Evolutionary conservation across 2,797 vertebrate species (phyloP).

Genomic region (Bovichtus variegatus): DNA sequence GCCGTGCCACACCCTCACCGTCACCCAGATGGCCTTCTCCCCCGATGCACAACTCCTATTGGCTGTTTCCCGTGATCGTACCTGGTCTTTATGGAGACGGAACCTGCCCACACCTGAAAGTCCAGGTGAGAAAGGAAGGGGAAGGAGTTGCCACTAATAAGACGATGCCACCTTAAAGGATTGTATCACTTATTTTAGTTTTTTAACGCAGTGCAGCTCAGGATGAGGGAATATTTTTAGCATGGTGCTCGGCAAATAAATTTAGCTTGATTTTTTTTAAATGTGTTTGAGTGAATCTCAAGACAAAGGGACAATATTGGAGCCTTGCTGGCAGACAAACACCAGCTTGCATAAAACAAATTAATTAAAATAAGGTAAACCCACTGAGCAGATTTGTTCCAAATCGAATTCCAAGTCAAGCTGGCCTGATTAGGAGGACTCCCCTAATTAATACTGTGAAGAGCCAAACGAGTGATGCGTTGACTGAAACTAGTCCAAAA

Average conservation of each 20-base stretch:
- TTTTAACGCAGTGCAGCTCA: neutral
- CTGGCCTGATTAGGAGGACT: conserved; percentile 58
- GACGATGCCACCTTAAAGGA: neutral
- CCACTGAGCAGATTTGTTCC: conserved; percentile 56
- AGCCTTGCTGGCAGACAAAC: conserved; percentile 42
- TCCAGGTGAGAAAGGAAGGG: conserved; percentile 83
- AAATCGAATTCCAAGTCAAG: conserved; percentile 59
- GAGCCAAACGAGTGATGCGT: conserved; percentile 53
- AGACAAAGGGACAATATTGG: conserved; percentile 40
- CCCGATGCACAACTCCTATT: conserved; percentile 90
- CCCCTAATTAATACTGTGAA: conserved; percentile 46
- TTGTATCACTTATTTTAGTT: neutral
- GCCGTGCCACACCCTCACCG: conserved; percentile 92
- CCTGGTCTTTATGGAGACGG: conserved; percentile 95
- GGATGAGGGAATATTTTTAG: conserved; percentile 18
- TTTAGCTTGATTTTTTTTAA: conserved; percentile 58
- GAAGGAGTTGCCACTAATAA: neutral
- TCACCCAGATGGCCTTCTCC: conserved; percentile 97
- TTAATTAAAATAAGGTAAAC: conserved; percentile 67
- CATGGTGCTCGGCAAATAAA: conserved; percentile 19
- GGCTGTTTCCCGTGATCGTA: conserved; percentile 95
- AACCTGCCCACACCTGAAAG: conserved; percentile 70
- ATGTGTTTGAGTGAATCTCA: conserved; percentile 46
- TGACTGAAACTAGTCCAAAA: conserved; percentile 45
- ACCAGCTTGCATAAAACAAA: conserved; percentile 44